Base-by-base conservation (phyloP, 2,888 invertebrate genomes). In the Phorcus lineatus region DNA sequence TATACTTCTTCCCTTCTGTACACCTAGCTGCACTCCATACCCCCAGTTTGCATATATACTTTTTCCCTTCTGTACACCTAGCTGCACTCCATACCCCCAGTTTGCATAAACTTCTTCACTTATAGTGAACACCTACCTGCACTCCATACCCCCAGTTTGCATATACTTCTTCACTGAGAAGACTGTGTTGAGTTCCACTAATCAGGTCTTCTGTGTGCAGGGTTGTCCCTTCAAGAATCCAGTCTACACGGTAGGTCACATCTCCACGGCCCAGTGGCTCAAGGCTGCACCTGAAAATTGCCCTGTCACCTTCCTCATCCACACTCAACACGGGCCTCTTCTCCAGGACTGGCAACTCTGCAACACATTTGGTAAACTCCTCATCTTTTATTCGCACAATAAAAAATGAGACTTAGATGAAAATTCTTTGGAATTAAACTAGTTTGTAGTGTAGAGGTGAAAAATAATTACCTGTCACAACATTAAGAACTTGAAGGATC, bases 331-430 rank as follows among this genome's bases (percentile, higher is more conserved):
- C 54, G 47, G 85, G 85, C 16, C 40, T 24, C 22, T 81, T 47
- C 24, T 81, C 57, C 57, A 85, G 78, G 7, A 79, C 66, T 67
- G 84, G 85, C 24, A 82, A 67, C 7, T 84, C 85, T 85, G 80
- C 16, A 76, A 13, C 16, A 62, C 62, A 31, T 47, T 9, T 47
- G 57, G 47, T 47, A 11, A 13, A 47, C 47, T 47, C 47, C 7
- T 47, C 7, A 36, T 36, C 36, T 4, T n/a, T n/a, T 4, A 11
- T 47, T 13, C 13, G 4, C 47, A 11, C 13, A 47, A 47, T 1
- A 11, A 11, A 7, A 13, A 13, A 11, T 70, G 70, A 70, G 31
- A 31, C 11, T 22, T n/a, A 28, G 3, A 24, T 28, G 9, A 24
- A 57, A 24, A 7, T n/a, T 19, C 55, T 11, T 6, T 24, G 9